A percentile compares a stretch with the other conserved stretches of the same genome.
Evolutionary conservation across 1,140 invertebrate species (phyloP).

Genomic region (Drosophila paulistorum): DNA sequence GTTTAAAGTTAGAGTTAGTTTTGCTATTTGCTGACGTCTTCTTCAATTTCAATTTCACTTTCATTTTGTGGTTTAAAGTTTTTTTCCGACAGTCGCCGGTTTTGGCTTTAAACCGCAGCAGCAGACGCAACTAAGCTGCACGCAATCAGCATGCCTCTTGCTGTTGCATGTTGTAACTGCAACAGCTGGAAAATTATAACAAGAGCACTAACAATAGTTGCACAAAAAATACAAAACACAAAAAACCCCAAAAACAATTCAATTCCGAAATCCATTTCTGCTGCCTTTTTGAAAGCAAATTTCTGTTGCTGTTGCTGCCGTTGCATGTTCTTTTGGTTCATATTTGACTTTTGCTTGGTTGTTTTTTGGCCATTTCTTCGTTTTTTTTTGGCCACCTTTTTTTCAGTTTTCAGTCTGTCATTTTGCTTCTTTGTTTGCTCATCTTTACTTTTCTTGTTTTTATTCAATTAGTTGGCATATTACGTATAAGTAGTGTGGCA

Average conservation of each 20-base stretch:
- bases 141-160: constrained; percentile 56
- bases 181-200: constrained; percentile 70
- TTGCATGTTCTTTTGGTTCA: constrained; percentile 33
- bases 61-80: constrained; percentile 76
- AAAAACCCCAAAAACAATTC: constrained; percentile 26
- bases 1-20: constrained; percentile 32
- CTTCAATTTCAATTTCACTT: constrained; percentile 77
- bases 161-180: constrained; percentile 65
- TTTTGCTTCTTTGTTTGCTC: constrained; percentile 38
- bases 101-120: constrained; percentile 45
- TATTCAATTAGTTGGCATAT: constrained; percentile 44
- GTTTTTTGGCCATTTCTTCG: background rate
- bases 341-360: constrained; percentile 12
- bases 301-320: constrained; percentile 5
- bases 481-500: constrained; percentile 48
- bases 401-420: background rate
- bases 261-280: constrained; percentile 37
- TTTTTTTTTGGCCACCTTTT: constrained; percentile 15
- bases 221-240: constrained; percentile 28
- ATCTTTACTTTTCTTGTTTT: constrained; percentile 34
- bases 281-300: constrained; percentile 14
- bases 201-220: constrained; percentile 56
- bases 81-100: constrained; percentile 68
- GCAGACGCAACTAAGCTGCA: constrained; percentile 44
- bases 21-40: constrained; percentile 52